These are phyloP conservation scores for Macrobrachium rosenbergii DNA, from an alignment of 1,140 invertebrate genomes.

Conservation along the genomic window DNA sequence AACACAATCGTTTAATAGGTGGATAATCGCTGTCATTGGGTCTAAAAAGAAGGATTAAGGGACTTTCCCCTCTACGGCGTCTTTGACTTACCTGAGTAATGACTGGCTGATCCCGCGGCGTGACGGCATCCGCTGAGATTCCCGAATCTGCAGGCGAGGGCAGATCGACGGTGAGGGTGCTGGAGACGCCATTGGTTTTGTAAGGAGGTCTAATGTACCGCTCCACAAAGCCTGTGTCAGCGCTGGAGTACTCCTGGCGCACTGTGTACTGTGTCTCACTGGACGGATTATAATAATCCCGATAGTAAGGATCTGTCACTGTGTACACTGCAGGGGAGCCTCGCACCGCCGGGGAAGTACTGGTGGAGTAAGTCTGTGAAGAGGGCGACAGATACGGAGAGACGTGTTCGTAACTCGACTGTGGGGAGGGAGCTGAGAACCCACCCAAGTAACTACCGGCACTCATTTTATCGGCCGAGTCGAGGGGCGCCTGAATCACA, in stretches of 20 bases:
- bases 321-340: constrained; percentile 69
- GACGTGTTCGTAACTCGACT: constrained; percentile 70
- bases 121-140: constrained; percentile 91
- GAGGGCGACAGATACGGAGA: constrained; percentile 73
- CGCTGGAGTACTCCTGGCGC: constrained; percentile 70
- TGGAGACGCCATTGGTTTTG: constrained; percentile 59
- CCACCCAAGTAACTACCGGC: constrained; percentile 59
- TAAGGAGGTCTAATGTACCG: constrained; percentile 73
- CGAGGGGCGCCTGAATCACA: constrained; percentile 65
- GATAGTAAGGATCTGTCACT: constrained; percentile 72
- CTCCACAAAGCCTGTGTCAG: constrained; percentile 72
- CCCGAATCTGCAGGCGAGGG: constrained; percentile 89
- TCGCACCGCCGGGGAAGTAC: constrained; percentile 67
- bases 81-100: constrained; percentile 76
- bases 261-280: constrained; percentile 49
- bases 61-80: background rate
- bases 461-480: constrained; percentile 71
- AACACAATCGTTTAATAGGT: too few species aligned
- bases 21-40: background rate
- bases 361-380: constrained; percentile 73
- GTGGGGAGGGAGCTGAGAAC: constrained; percentile 74
- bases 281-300: constrained; percentile 68
- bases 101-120: constrained; percentile 87
- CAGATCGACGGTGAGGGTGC: constrained; percentile 78
- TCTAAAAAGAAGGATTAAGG: background rate